Conservation (phyloP, 2,797 vertebrate species). For the Gymnoscopelus microlampas region DNA sequence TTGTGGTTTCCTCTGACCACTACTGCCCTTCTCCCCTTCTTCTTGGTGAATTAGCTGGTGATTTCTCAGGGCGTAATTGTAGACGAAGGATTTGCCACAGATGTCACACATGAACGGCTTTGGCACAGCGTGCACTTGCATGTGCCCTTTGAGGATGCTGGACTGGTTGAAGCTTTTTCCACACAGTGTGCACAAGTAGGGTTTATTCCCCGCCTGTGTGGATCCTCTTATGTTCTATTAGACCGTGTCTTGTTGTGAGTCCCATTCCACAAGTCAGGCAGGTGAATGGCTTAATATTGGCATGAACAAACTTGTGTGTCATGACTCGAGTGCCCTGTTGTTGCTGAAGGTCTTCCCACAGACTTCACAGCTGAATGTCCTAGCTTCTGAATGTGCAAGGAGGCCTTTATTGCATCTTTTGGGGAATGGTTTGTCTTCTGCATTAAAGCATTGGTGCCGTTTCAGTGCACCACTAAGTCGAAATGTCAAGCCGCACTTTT, state of each 20-base stretch:
- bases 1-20: no score
- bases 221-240: conserved; percentile 34
- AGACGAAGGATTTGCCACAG: conserved; percentile 67
- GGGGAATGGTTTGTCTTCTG: no score
- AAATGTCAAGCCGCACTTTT: no score
- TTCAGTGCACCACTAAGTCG: no score
- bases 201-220: no score
- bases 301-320: conserved; percentile 22
- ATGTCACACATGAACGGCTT: conserved; percentile 66
- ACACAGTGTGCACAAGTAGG: no score
- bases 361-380: no score
- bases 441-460: no score
- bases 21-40: no score
- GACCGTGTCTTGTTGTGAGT: conserved; percentile 29
- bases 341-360: conserved; percentile 27
- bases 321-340: conserved; percentile 8
- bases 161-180: conserved; percentile 57
- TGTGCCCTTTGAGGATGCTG: conserved; percentile 58
- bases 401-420: no score
- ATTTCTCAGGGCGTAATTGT: conserved; percentile 58
- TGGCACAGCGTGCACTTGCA: conserved; percentile 45
- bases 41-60: conserved; percentile 54
- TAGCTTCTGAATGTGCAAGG: no score
- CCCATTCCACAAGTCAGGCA: conserved; percentile 29
- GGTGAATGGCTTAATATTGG: conserved; percentile 32